phyloP scores from a whole-genome alignment of 2,113 vertebrate species.

The Panthera uncia region DNA sequence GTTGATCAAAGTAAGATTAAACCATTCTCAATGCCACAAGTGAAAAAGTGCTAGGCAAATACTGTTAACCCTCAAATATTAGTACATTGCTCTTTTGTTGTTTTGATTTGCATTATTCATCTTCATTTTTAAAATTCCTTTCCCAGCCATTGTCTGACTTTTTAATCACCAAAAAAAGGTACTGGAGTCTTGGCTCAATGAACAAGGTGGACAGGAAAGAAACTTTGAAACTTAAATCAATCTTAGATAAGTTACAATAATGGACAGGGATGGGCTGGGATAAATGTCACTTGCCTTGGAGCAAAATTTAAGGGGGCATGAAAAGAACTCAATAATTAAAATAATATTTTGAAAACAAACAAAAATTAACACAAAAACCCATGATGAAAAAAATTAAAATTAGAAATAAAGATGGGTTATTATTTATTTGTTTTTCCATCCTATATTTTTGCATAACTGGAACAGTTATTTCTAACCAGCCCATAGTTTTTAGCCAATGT shows the following conservation, averaged over 20 bases:
- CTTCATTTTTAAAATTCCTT: not conserved
- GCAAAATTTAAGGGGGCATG: not conserved
- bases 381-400: not conserved
- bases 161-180: not conserved
- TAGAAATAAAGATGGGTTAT: not conserved
- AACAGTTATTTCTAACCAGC: not conserved
- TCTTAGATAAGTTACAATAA: not conserved
- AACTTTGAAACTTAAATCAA: not conserved
- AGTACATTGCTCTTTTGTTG: not conserved
- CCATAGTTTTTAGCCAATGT: not conserved
- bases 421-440: not conserved
- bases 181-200: not conserved
- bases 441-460: not conserved
- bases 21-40: not conserved
- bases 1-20: slow-evolving; percentile 1
- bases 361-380: not conserved
- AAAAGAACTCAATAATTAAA: not conserved
- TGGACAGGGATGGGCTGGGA: not conserved
- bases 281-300: not conserved
- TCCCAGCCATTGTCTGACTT: not conserved
- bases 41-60: not conserved
- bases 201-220: not conserved
- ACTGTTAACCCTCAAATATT: not conserved
- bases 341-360: not conserved
- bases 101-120: not conserved